Base-by-base conservation (phyloP, 1,140 invertebrate genomes). In the Drosophila rhopaloa region DNA sequence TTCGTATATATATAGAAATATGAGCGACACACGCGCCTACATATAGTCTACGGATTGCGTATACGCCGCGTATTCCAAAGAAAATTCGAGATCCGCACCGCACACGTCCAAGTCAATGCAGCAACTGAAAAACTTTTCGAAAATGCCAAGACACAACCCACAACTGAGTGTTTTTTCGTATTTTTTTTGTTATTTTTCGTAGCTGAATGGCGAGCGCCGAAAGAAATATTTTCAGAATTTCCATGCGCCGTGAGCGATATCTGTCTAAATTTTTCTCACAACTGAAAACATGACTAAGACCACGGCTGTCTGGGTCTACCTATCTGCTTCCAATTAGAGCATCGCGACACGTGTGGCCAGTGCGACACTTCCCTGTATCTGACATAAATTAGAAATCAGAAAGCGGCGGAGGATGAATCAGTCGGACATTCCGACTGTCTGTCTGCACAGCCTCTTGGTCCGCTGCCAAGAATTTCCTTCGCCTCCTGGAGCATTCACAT, bases 21-120 rank as follows among this genome's bases (percentile, higher is more conserved):
- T 46, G 56, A 40, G 71, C 43, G 47, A 50, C 67, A 76, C 57
- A 48, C 76, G 80, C 76, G 76, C 37, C 58, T 71, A 76, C 76
- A 80, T 83, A 82, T 72, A 40, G 48, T 8, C 2, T 16, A 48
- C 43, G 44, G 53, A 84, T 80, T 88, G 80, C 84, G 84, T 78
- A 88, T 88, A 88, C 84, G 81, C 48, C 76, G 76, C 84, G 84
- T 84, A 74, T 78, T 59, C 82, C 76, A 76, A 63, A 41, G 48
- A 53, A 59, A 47, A 29, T 32, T 53, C 14, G 27, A 78, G 53
- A 63, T 37, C 73, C 75, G 75, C 57, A 79, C 76, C 72, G 79
- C 53, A 88, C 84, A 89, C 84, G 75, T 89, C 76, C 67, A 88
- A 88, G 80, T 84, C 84, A 88, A 84, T 83, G 73, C 77, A 88